phyloP scores from a whole-genome alignment of 2,113 vertebrate species.

The Macquaria australasica region DNA sequence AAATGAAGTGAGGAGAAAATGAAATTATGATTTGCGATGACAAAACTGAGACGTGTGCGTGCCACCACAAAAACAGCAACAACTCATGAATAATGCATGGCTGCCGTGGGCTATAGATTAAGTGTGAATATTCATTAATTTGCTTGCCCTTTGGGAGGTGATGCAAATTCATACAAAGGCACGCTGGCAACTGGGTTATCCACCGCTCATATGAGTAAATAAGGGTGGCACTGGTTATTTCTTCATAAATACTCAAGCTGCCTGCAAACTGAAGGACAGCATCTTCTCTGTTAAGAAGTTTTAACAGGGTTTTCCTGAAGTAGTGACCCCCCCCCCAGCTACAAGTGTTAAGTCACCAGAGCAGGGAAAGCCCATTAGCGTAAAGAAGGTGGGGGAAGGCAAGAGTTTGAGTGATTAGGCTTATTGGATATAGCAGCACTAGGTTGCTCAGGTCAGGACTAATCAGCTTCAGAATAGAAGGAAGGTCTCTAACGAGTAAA shows the following conservation, averaged over 20 bases:
- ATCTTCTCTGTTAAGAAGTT: constrained; percentile 72
- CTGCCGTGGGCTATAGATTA: constrained; percentile 85
- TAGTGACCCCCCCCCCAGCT: constrained; percentile 73
- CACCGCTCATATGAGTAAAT: constrained; percentile 70
- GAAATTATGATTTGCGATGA: constrained; percentile 81
- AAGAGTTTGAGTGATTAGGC: constrained; percentile 82
- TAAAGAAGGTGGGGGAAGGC: constrained; percentile 76
- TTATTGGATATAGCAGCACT: constrained; percentile 86
- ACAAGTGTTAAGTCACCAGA: constrained; percentile 85
- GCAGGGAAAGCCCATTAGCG: constrained; percentile 87
- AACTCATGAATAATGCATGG: constrained; percentile 84
- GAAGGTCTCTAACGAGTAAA: constrained; percentile 75
- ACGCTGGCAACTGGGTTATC: constrained; percentile 73
- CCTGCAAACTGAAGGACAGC: constrained; percentile 55
- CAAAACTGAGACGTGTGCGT: constrained; percentile 74
- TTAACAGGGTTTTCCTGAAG: constrained; percentile 77
- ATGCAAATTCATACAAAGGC: constrained; percentile 84
- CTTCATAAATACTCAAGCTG: constrained; percentile 44
- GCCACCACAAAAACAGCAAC: constrained; percentile 74
- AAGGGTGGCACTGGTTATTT: constrained; percentile 56
- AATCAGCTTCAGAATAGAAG: constrained; percentile 83
- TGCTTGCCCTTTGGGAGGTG: constrained; percentile 84
- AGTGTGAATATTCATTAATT: constrained; percentile 88
- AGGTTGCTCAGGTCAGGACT: constrained; percentile 82
- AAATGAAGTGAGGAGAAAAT: constrained; percentile 70